A percentile compares a stretch with the other conserved stretches of the same genome.
Conservation (phyloP, 2,797 vertebrate genomes). For the Rhinoraja longicauda region DNA sequence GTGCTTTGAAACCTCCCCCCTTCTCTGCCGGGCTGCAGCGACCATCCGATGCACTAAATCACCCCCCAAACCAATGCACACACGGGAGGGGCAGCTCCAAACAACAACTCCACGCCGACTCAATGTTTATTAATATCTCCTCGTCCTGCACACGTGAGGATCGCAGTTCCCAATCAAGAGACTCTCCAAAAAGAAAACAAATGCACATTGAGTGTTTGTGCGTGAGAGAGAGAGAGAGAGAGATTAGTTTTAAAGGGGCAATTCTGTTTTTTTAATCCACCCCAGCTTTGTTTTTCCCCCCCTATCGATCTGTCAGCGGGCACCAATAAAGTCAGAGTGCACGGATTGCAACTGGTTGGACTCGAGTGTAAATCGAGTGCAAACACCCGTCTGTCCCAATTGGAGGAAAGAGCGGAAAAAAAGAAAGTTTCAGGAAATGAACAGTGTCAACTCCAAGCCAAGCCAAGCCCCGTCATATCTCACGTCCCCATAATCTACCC, state of each 20-base stretch:
- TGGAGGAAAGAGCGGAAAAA: not conserved
- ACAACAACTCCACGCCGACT: not conserved
- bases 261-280: not conserved
- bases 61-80: too few species aligned
- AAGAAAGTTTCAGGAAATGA: constrained; percentile 18
- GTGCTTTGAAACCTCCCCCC: not conserved
- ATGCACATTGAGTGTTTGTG: not conserved
- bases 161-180: not conserved
- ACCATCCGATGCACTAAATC: not conserved
- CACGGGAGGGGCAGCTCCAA: not conserved
- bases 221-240: not conserved
- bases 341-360: not conserved
- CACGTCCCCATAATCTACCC: not conserved
- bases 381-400: not conserved
- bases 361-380: not conserved
- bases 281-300: not conserved
- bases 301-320: too few species aligned
- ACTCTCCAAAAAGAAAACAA: not conserved
- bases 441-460: not conserved
- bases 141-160: constrained; percentile 20
- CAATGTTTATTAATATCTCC: not conserved
- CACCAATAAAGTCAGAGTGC: not conserved
- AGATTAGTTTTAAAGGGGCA: not conserved
- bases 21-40: not conserved
- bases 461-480: not conserved